Percentiles rank a stretch among this genome's conserved stretches.
Evolutionary conservation across 2,888 invertebrate genomes (phyloP).

Genomic region (Masnerella sp.): DNA sequence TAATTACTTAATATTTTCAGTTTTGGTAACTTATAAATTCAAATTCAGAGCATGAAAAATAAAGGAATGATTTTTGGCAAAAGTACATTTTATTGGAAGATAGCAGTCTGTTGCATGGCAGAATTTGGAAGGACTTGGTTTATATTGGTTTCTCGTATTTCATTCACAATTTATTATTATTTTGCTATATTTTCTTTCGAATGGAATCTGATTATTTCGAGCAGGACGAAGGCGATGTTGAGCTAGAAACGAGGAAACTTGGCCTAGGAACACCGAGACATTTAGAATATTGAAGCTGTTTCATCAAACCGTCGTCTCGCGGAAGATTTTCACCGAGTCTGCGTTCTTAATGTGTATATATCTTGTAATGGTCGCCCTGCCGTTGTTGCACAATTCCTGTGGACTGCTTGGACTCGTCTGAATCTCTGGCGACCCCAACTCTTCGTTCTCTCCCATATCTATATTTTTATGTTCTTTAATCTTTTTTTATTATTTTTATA

Average conservation of each 20-base stretch:
- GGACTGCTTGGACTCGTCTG: conserved; percentile 61
- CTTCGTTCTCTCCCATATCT: conserved; percentile 65
- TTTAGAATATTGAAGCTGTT: conserved; percentile 63
- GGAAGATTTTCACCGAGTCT: conserved; percentile 74
- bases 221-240: conserved; percentile 18
- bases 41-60: no score
- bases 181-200: background rate
- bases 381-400: conserved; percentile 64
- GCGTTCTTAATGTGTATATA: conserved; percentile 77
- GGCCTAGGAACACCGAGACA: conserved; percentile 65
- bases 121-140: conserved; percentile 49
- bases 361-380: conserved; percentile 75
- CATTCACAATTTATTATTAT: background rate
- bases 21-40: no score
- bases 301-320: conserved; percentile 77
- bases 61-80: background rate
- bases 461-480: no score
- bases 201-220: conserved; percentile 9
- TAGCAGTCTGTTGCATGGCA: conserved; percentile 42
- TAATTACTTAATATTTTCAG: no score
- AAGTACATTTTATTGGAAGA: conserved; percentile 17
- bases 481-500: no score
- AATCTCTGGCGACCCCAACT: conserved; percentile 58
- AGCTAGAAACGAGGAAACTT: conserved; percentile 8
- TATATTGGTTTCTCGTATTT: background rate